phyloP scores from a whole-genome alignment of 2,888 invertebrate species.

The Sesia bembeciformis region DNA sequence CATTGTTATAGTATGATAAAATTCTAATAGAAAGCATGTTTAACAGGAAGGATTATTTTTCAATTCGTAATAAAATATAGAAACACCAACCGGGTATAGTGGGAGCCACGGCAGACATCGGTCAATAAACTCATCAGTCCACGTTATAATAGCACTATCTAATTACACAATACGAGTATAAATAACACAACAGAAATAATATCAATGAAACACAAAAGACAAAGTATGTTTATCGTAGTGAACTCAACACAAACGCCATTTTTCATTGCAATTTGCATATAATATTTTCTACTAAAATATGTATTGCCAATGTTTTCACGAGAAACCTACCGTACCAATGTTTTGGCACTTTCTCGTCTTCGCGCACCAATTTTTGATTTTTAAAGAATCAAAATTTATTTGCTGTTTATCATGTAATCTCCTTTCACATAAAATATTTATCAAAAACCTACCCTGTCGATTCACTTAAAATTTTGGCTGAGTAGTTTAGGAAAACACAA shows the following conservation, averaged over 20 bases:
- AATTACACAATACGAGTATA: slow-evolving; percentile 21
- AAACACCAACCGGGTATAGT: slow-evolving; percentile 66
- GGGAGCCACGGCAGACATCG: slow-evolving; percentile 73
- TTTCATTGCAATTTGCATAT: slow-evolving; percentile 19
- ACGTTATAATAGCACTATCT: slow-evolving; percentile 44
- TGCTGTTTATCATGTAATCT: not conserved
- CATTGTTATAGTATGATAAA: too few species aligned
- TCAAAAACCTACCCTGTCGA: too few species aligned
- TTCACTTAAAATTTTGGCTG: too few species aligned
- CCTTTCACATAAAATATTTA: too few species aligned
- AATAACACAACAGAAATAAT: slow-evolving; percentile 15
- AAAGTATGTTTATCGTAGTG: slow-evolving; percentile 55
- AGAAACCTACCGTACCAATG: not conserved
- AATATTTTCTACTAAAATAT: not conserved
- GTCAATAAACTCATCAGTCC: slow-evolving; percentile 71
- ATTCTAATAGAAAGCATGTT: too few species aligned
- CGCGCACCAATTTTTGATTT: not conserved
- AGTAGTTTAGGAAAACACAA: too few species aligned
- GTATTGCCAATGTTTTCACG: not conserved
- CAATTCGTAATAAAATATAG: not conserved
- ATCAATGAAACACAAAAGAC: slow-evolving; percentile 18
- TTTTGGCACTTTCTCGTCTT: too few species aligned
- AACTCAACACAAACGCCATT: slow-evolving; percentile 68
- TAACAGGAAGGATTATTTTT: too few species aligned
- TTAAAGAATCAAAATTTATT: not conserved